These are phyloP conservation scores for Bombus balteatus DNA, from an alignment of 1,140 invertebrate genomes.

Conservation along the genomic window DNA sequence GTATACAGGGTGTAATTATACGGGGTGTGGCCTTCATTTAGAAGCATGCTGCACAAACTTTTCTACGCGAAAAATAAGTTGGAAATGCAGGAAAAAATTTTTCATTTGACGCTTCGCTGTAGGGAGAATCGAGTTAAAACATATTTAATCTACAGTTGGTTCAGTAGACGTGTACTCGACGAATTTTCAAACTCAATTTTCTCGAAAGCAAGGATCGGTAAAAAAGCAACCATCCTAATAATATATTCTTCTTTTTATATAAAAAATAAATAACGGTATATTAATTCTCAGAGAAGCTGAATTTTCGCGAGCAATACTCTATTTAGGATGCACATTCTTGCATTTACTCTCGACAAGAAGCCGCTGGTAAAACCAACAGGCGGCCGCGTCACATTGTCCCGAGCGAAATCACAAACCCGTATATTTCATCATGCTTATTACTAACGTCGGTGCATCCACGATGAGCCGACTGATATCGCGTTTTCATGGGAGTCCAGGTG, in stretches of 20 bases:
- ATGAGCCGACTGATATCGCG: not conserved
- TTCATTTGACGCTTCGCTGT: not conserved
- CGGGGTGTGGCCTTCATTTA: too few species aligned
- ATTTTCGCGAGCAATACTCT: not conserved
- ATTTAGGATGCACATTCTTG: not conserved
- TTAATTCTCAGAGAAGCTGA: not conserved
- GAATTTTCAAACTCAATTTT: not conserved
- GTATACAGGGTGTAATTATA: not conserved
- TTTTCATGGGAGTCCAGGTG: not conserved
- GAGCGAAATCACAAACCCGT: not conserved
- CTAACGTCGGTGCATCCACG: not conserved
- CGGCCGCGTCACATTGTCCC: not conserved
- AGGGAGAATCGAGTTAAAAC: not conserved
- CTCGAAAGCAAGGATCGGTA: not conserved
- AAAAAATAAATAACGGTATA: not conserved
- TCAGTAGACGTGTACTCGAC: not conserved
- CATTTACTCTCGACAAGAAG: not conserved
- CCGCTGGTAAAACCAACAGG: not conserved
- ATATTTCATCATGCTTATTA: slow-evolving; percentile 5
- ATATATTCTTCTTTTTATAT: not conserved
- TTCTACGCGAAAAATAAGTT: not conserved
- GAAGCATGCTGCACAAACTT: not conserved
- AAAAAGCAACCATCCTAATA: not conserved
- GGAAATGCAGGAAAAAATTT: not conserved
- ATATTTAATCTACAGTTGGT: not conserved